Evolutionary conservation across 35 echinoderm and acorn worm species (phyloP).

Genomic region (Heliocidaris erythrogramma): DNA sequence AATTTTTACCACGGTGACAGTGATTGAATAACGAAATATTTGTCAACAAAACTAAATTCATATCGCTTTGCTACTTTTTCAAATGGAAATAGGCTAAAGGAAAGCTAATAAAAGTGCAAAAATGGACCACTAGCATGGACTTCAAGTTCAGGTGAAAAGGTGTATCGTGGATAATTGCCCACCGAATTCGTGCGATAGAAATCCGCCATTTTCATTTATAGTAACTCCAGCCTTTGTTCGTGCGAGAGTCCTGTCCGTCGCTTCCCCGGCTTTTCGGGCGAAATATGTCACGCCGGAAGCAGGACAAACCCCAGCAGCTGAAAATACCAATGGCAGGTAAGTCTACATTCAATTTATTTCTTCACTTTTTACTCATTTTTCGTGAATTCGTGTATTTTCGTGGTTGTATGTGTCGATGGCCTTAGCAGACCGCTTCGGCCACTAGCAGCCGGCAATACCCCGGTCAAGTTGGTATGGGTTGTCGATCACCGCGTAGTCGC

Average conservation of each 20-base stretch:
- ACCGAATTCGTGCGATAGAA: conserved; percentile 48
- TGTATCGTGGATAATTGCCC: conserved; percentile 75
- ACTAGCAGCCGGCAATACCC: conserved; percentile 40
- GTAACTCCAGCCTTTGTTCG: conserved; percentile 96
- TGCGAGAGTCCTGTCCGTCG: conserved; percentile 89
- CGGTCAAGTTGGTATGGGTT: conserved; percentile 45
- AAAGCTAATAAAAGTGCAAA: conserved; percentile 27
- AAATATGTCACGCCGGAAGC: conserved; percentile 99
- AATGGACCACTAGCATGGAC: conserved; percentile 30
- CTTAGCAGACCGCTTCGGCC: conserved; percentile 45
- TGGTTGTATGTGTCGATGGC: background rate
- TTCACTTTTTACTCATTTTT: background rate
- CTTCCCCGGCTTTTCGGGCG: conserved; percentile 94
- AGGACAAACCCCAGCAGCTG: conserved; percentile 99
- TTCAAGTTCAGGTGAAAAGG: conserved; percentile 77
- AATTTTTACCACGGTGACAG: conserved; percentile 23
- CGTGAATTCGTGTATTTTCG: background rate
- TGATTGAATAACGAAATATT: background rate
- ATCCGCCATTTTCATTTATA: conserved; percentile 95
- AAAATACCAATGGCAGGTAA: conserved; percentile 93
- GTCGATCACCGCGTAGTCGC: conserved; percentile 21
- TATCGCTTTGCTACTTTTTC: background rate
- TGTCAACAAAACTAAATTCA: background rate
- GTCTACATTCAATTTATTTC: conserved; percentile 30
- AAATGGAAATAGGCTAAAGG: background rate